phyloP scores from a whole-genome alignment of 2,888 invertebrate species.

The Dynastes maya region DNA sequence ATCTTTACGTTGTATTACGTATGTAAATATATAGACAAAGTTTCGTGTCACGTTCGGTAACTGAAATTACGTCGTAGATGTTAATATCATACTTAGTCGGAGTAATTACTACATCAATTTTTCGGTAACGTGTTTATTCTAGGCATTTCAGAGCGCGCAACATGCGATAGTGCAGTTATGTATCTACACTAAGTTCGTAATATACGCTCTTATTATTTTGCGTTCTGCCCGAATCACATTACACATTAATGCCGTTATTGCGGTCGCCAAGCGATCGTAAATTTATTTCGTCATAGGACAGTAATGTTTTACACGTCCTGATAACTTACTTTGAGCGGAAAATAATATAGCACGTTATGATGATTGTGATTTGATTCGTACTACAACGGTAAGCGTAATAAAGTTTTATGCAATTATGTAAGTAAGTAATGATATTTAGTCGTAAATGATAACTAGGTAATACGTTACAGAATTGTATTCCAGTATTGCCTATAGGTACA shows the following conservation, averaged over 20 bases:
- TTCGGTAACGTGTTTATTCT: constrained; percentile 19
- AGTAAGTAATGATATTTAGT: constrained; percentile 20
- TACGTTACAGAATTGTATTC: background rate
- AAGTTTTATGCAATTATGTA: constrained; percentile 7
- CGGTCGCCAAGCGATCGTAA: constrained; percentile 14
- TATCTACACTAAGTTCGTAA: constrained; percentile 4
- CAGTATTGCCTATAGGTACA: background rate
- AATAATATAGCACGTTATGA: constrained; percentile 23
- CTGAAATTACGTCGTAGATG: background rate
- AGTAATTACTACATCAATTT: constrained; percentile 24
- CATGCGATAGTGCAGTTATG: constrained; percentile 44
- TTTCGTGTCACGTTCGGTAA: background rate
- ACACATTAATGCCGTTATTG: constrained; percentile 27
- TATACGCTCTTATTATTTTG: constrained; percentile 28
- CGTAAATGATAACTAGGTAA: constrained; percentile 1
- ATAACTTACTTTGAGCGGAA: constrained; percentile 28
- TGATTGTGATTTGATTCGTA: constrained; percentile 29
- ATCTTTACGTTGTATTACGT: no score
- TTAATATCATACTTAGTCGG: constrained; percentile 3
- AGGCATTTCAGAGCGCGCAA: constrained; percentile 6
- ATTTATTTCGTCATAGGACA: constrained; percentile 36
- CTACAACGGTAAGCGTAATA: constrained; percentile 23
- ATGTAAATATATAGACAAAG: no score
- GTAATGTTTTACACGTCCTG: constrained; percentile 35
- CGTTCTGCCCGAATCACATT: constrained; percentile 27